Evolutionary conservation across 2,113 vertebrate genomes (phyloP).

Genomic region (Epinephelus fuscoguttatus): DNA sequence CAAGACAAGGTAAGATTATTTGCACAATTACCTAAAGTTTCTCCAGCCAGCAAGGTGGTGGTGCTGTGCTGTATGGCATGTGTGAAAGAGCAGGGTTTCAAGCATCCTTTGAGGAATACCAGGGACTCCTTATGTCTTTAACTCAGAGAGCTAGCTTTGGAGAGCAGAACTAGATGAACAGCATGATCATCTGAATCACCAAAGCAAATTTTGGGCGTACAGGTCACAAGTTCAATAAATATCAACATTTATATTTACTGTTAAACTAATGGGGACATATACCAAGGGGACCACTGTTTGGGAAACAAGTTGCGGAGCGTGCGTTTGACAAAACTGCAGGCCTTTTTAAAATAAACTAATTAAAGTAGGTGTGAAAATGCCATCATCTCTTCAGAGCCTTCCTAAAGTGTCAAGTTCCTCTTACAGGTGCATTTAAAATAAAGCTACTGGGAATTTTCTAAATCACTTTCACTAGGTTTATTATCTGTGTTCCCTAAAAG

Average conservation of each 20-base stretch:
- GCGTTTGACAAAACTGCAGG: background rate
- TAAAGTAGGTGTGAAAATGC: conserved; percentile 5
- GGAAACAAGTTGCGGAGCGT: background rate
- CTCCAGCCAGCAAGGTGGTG: background rate
- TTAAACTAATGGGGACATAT: background rate
- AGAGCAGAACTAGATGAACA: conserved; percentile 1
- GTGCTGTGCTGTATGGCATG: background rate
- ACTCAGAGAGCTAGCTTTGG: background rate
- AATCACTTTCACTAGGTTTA: conserved; percentile 18
- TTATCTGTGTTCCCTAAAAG: conserved; percentile 35
- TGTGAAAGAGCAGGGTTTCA: background rate
- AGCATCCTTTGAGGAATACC: background rate
- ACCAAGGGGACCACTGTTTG: background rate
- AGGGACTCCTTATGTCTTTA: background rate
- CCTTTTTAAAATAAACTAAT: background rate
- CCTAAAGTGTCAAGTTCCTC: conserved; percentile 18
- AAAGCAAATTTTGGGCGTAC: background rate
- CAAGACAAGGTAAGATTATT: background rate
- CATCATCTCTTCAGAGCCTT: conserved; percentile 10
- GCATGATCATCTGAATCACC: background rate
- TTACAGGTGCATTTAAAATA: conserved; percentile 33
- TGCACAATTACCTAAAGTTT: background rate
- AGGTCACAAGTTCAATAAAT: background rate
- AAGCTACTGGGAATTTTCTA: conserved; percentile 26
- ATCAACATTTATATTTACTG: background rate